Evolutionary conservation across 2,888 invertebrate species (phyloP).

Genomic region (Ypsolopha sequella): DNA sequence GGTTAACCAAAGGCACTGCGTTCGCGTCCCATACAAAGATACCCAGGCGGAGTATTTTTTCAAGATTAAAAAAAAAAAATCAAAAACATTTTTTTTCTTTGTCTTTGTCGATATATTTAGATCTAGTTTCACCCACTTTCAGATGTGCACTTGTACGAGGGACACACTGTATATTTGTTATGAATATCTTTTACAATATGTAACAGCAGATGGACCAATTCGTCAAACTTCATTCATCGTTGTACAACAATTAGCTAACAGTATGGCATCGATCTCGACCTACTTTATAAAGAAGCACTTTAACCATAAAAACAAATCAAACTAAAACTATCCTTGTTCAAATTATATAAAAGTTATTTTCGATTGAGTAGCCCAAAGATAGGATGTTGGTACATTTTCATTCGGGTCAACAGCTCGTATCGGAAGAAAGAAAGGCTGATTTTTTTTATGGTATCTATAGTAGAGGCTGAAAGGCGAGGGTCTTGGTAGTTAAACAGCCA

Average conservation of each 20-base stretch:
- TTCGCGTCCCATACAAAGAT: no score
- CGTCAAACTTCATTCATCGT: conserved; percentile 13
- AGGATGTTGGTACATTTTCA: conserved; percentile 1
- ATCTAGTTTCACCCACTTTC: no score
- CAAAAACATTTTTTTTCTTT: no score
- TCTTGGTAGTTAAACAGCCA: conserved; percentile 17
- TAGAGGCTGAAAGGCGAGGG: conserved; percentile 13
- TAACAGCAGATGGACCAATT: conserved; percentile 7
- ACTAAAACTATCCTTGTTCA: background rate
- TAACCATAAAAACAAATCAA: background rate
- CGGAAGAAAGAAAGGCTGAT: conserved; percentile 8
- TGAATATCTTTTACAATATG: conserved; percentile 6
- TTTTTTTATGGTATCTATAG: conserved; percentile 6
- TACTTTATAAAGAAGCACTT: conserved; percentile 7
- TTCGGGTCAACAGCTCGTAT: conserved; percentile 11
- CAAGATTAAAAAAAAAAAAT: no score
- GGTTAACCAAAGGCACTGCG: no score
- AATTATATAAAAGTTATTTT: background rate
- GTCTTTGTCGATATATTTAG: no score
- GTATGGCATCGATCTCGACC: conserved; percentile 12
- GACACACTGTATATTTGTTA: no score
- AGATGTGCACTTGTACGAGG: no score
- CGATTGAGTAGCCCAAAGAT: no score
- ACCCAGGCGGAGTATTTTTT: no score
- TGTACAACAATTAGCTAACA: conserved; percentile 15